Base-by-base conservation (phyloP, 2,888 invertebrate genomes). In the Gortyna flavago region DNA sequence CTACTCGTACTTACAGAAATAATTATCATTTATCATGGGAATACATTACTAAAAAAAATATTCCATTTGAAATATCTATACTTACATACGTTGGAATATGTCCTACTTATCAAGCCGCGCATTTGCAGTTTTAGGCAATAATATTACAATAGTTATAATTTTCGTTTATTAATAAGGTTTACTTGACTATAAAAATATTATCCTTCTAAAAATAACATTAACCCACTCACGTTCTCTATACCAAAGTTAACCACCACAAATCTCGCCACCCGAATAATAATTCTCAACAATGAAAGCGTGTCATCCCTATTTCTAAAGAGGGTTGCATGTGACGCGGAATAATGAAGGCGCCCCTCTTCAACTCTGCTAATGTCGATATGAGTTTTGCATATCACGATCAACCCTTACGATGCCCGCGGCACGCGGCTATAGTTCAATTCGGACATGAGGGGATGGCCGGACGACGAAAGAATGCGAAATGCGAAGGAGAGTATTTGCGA, bases 251-350 rank as follows among this genome's bases (percentile, higher is more conserved):
- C 0, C 4, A 35, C 59, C 9, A 81, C 7, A 69, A 69, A 67
- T 75, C 16, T 13, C 18, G 61, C 11, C 11, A 29, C 0, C 32
- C 16, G 16, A 72, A 41, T 44, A 65, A 74, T 35, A 62, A 61
- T 75, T 44, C 59, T 44, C 62, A 72, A 69, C 62, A 76, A 66
- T 38, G 0, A 41, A 64, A 68, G n/a, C 13, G 79, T 77, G 89
- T 9, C 93, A 95, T 81, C 95, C 96, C 94, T 96, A 88, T 35
- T 5, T 67, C 73, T 88, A 90, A 91, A 89, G 91, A 92, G 94
- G 94, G 94, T 91, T 93, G 94, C 89, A 91, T 93, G 91, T 94
- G 95, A 95, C 94, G 93, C 87, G 92, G 90, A 95, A 95, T 95
- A 95, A 95, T 93, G 92, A 93, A 92, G 90, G 93, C 90, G 89